Conservation (phyloP, 30 jellyfish, hydroid and myxozoan genomes). For the Nemopilema nomurai region DNA sequence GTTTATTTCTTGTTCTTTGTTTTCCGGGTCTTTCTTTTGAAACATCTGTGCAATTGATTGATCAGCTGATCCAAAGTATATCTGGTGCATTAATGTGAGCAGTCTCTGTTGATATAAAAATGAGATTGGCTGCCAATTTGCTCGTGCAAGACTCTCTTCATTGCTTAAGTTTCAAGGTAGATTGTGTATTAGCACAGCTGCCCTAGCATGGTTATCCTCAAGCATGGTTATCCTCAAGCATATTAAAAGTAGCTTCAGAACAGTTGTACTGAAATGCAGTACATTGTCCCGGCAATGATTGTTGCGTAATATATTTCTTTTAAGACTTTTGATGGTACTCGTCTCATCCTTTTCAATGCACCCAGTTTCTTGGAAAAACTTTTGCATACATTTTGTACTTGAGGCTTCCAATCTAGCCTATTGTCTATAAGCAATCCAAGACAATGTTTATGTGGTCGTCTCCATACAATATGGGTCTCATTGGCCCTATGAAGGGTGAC, state of each 20-base stretch:
- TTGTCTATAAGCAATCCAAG: slow-evolving; percentile 55
- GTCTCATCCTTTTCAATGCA: slow-evolving; percentile 56
- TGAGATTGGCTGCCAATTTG: slow-evolving; percentile 60
- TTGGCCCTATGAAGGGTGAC: slow-evolving; percentile 57
- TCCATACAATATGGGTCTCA: slow-evolving; percentile 60
- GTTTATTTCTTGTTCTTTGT: slow-evolving; percentile 63
- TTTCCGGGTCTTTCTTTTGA: slow-evolving; percentile 53
- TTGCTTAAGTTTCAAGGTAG: slow-evolving; percentile 50
- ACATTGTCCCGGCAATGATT: slow-evolving; percentile 44
- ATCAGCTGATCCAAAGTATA: slow-evolving; percentile 50
- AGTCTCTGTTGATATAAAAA: slow-evolving; percentile 38
- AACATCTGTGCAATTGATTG: slow-evolving; percentile 55
- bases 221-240: slow-evolving; percentile 61
- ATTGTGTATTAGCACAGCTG: slow-evolving; percentile 54
- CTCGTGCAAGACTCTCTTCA: slow-evolving; percentile 56
- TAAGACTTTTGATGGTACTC: slow-evolving; percentile 58
- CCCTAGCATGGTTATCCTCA: too few species aligned
- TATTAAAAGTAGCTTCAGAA: slow-evolving; percentile 50
- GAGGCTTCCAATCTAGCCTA: slow-evolving; percentile 65
- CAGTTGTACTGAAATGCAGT: slow-evolving; percentile 46
- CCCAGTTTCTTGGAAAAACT: slow-evolving; percentile 40
- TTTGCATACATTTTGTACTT: slow-evolving; percentile 37
- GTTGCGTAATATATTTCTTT: slow-evolving; percentile 51
- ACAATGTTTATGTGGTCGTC: slow-evolving; percentile 43
- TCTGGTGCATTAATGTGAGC: slow-evolving; percentile 37